Conservation (phyloP, 2,888 invertebrate species). For the Caenorhabditis angaria region DNA sequence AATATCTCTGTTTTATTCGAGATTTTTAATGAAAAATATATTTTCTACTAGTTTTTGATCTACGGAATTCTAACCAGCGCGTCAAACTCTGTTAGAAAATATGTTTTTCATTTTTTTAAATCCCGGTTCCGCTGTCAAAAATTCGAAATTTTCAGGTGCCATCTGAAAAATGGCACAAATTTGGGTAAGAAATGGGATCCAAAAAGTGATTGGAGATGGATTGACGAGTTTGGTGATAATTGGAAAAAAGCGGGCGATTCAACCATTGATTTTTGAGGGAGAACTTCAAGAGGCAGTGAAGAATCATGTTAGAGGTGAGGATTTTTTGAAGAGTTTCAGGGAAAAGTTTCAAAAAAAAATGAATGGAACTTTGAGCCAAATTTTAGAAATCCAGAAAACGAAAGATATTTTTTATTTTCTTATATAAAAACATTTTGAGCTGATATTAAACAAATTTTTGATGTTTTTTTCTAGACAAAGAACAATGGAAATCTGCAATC, state of each 20-base stretch:
- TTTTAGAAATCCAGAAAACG: no score
- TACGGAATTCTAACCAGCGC: no score
- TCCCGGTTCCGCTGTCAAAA: no score
- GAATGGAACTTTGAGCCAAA: no score
- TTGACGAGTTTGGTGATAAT: conserved; percentile 30
- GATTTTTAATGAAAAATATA: no score
- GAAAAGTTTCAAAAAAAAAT: no score
- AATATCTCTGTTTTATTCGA: no score
- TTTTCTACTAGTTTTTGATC: no score
- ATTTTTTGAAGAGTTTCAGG: neutral
- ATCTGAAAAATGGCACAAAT: conserved; percentile 19
- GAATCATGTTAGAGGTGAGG: conserved; percentile 28
- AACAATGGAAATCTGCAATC: conserved; percentile 45
- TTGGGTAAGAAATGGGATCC: conserved; percentile 33
- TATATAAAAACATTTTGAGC: no score
- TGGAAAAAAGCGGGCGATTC: conserved; percentile 26
- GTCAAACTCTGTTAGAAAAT: no score
- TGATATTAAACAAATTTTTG: neutral
- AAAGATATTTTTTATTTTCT: neutral
- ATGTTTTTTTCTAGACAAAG: conserved; percentile 29
- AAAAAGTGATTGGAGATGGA: conserved; percentile 20
- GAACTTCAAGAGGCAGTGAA: conserved; percentile 13
- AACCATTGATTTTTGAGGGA: conserved; percentile 25
- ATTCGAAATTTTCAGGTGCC: neutral
- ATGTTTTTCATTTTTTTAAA: no score